Evolutionary conservation across 2,888 invertebrate species (phyloP).

Genomic region (Agriopis marginaria): DNA sequence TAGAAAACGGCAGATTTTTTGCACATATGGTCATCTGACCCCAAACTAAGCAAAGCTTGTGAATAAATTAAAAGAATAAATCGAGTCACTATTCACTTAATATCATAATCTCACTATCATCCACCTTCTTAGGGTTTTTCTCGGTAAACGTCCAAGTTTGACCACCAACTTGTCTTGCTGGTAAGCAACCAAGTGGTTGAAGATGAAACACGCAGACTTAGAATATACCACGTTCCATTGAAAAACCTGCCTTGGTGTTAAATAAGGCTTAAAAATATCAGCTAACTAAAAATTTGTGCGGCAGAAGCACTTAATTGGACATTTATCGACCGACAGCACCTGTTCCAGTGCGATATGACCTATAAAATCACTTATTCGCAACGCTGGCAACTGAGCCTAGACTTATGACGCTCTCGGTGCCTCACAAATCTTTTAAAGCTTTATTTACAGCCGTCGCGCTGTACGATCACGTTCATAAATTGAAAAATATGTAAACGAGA

Average conservation of each 20-base stretch:
- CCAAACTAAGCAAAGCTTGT: no score
- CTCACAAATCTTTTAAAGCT: conserved; percentile 62
- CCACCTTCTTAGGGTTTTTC: no score
- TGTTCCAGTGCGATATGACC: conserved; percentile 41
- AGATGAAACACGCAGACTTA: background rate
- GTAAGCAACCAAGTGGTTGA: no score
- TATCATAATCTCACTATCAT: no score
- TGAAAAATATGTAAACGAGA: conserved; percentile 81
- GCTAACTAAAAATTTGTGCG: background rate
- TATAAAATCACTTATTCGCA: conserved; percentile 45
- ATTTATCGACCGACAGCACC: conserved; percentile 23
- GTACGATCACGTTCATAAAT: conserved; percentile 67
- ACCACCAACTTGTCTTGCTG: no score
- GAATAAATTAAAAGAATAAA: no score
- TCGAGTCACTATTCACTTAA: no score
- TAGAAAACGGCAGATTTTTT: no score
- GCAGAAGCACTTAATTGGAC: conserved; percentile 11
- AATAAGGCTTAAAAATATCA: background rate
- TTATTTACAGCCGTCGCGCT: conserved; percentile 64
- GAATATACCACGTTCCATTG: no score
- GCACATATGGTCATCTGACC: no score
- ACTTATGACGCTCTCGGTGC: conserved; percentile 40
- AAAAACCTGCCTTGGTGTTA: background rate
- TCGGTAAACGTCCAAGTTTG: no score
- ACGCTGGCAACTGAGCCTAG: conserved; percentile 43